Conservation (phyloP, 2,113 vertebrate genomes). For the Talpa occidentalis region DNA sequence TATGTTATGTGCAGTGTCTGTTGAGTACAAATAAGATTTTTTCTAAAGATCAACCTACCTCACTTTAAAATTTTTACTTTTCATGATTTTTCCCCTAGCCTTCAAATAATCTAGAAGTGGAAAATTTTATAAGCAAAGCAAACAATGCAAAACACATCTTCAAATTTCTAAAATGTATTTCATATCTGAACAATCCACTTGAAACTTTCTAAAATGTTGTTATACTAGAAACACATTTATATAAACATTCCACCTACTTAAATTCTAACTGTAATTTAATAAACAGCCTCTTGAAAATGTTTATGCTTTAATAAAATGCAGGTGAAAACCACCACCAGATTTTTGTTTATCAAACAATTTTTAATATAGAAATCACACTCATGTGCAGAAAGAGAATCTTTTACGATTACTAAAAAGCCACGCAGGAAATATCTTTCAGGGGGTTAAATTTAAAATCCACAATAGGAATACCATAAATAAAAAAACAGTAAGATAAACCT, state of each 20-base stretch:
- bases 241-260: not conserved
- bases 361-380: not conserved
- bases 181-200: not conserved
- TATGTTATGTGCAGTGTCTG: not conserved
- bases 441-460: not conserved
- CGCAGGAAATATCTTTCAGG: not conserved
- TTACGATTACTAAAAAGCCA: not conserved
- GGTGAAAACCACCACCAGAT: not conserved
- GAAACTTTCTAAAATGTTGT: conserved; percentile 28
- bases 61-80: not conserved
- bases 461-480: not conserved
- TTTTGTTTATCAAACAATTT: not conserved
- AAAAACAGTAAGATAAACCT: not conserved
- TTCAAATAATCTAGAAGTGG: not conserved
- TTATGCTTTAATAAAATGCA: not conserved
- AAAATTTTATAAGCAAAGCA: conserved; percentile 4
- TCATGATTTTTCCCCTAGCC: not conserved
- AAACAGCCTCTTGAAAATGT: not conserved
- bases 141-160: conserved; percentile 5
- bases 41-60: not conserved
- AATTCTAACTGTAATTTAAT: not conserved
- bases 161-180: conserved; percentile 25
- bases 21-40: not conserved
- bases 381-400: not conserved
- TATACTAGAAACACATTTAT: not conserved